A percentile compares a stretch with the other conserved stretches of the same genome.
phyloP scores from a whole-genome alignment of 2,888 invertebrate genomes.

The Endotricha flammealis region DNA sequence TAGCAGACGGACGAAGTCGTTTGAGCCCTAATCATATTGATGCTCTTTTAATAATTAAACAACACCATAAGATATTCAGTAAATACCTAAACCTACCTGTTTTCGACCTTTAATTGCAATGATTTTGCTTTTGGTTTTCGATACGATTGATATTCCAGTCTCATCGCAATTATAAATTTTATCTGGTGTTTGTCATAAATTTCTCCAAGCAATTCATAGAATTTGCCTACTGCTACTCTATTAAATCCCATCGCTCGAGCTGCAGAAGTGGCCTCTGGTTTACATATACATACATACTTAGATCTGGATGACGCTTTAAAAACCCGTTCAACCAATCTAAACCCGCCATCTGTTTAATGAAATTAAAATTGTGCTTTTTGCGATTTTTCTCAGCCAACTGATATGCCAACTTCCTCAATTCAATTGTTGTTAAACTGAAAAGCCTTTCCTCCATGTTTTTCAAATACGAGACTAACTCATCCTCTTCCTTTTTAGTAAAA shows the following conservation, averaged over 20 bases:
- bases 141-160: conserved; percentile 28
- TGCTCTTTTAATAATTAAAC: too few relatives aligned
- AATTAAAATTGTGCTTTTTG: conserved; percentile 20
- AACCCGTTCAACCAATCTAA: conserved; percentile 20
- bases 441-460: conserved; percentile 24
- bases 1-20: too few relatives aligned
- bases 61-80: too few relatives aligned
- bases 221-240: conserved; percentile 16
- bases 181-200: conserved; percentile 24
- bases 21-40: too few relatives aligned
- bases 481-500: conserved; percentile 13
- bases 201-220: conserved; percentile 19
- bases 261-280: conserved; percentile 23
- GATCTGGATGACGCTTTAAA: conserved; percentile 19
- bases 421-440: conserved; percentile 20
- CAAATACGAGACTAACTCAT: conserved; percentile 14
- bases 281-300: conserved; percentile 18
- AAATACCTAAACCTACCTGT: conserved; percentile 29
- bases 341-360: conserved; percentile 18
- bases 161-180: conserved; percentile 33
- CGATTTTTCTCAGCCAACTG: conserved; percentile 21
- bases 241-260: conserved; percentile 17
- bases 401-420: conserved; percentile 20
- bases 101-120: conserved; percentile 23
- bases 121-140: conserved; percentile 24